Percentiles rank a stretch among this genome's conserved stretches.
Evolutionary conservation across 2,113 vertebrate species (phyloP).

Genomic region (Chascanopsetta lugubris): DNA sequence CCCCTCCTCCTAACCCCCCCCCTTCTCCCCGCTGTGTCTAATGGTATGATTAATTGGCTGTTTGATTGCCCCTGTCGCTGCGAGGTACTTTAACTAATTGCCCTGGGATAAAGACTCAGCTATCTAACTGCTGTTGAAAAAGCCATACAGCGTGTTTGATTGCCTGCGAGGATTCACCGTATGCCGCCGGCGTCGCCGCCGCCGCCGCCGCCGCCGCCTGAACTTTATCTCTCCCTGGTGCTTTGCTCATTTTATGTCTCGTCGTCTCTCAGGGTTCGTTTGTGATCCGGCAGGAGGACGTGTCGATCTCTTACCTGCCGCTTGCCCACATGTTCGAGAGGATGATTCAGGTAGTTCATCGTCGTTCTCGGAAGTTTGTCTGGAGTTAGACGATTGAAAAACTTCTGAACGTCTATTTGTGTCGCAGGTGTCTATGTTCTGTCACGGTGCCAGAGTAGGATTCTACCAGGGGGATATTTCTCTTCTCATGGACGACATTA

Average conservation of each 20-base stretch:
- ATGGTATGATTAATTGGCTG: slow-evolving; percentile 75
- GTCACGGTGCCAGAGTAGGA: slow-evolving; percentile 80
- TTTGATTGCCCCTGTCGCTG: slow-evolving; percentile 72
- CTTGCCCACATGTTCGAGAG: slow-evolving; percentile 86
- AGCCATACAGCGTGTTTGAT: slow-evolving; percentile 56
- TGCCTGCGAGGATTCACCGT: slow-evolving; percentile 32
- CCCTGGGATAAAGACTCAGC: slow-evolving; percentile 56
- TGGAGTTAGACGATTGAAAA: too few relatives aligned
- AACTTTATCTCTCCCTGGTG: slow-evolving; percentile 62
- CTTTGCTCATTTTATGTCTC: slow-evolving; percentile 50
- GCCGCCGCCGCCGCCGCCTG: neutral
- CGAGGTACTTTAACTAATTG: slow-evolving; percentile 71
- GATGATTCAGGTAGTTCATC: slow-evolving; percentile 80
- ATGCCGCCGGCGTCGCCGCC: slow-evolving; percentile 9
- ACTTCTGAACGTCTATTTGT: neutral
- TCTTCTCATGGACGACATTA: slow-evolving; percentile 84
- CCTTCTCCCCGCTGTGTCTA: slow-evolving; percentile 68
- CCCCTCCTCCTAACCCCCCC: too few relatives aligned
- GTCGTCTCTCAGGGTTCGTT: slow-evolving; percentile 76
- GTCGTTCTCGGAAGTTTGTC: neutral
- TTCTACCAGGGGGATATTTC: slow-evolving; percentile 85
- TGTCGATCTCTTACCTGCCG: slow-evolving; percentile 85
- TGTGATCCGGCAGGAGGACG: slow-evolving; percentile 78
- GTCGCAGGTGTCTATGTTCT: slow-evolving; percentile 80
- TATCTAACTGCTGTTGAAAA: slow-evolving; percentile 52